Evolutionary conservation across 2,888 invertebrate species (phyloP), one percentile per base, ranked within the genome.

Genomic region (Geotrupes spiniger): DNA sequence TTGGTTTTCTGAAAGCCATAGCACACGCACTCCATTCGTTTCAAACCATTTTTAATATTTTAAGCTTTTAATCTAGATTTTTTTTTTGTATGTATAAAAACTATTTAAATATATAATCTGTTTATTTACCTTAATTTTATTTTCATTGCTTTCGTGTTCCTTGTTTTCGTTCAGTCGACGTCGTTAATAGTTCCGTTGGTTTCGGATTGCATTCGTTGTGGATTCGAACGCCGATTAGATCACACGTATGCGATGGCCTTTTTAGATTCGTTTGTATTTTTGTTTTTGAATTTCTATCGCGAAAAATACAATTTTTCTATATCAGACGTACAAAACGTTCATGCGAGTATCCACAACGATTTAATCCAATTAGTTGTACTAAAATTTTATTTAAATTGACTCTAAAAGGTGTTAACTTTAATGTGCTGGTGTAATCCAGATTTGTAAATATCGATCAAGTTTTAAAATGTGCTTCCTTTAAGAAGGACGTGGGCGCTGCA

Each of bases 401-500:
- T 21, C 6, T 21, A 21, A 21, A 21, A 4, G 21, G 33, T 33
- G 14, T 33, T 12, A 33, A 33, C 33, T 12, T 21, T 10, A 33
- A 33, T 15, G 9, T 33, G 11, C 38, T 40, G 42, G 42, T 42
- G 4, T 42, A 38, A 26, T 10, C 42, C 41, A 31, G 49, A 47
- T 46, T 25, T 46, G 49, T 48, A 53, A 43, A 53, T 53, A 51
- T 45, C 31, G 50, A 46, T 53, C 44, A 53, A 53, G 44, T 52
- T 54, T 53, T 53, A 51, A 33, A 57, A 49, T 48, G 57, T 55
- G 57, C 57, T 57, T 57, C 57, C 57, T 57, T 48, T 42, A 33
- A n/a, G 15, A 33, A 31, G 40, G 40, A 40, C 45, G 36, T 44
- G 50, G 42, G 42, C 47, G 47, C 51, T 33, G 28, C 36, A 44